Base-by-base conservation (phyloP, 2,113 vertebrate species). In the Microcebus tavaratra region DNA sequence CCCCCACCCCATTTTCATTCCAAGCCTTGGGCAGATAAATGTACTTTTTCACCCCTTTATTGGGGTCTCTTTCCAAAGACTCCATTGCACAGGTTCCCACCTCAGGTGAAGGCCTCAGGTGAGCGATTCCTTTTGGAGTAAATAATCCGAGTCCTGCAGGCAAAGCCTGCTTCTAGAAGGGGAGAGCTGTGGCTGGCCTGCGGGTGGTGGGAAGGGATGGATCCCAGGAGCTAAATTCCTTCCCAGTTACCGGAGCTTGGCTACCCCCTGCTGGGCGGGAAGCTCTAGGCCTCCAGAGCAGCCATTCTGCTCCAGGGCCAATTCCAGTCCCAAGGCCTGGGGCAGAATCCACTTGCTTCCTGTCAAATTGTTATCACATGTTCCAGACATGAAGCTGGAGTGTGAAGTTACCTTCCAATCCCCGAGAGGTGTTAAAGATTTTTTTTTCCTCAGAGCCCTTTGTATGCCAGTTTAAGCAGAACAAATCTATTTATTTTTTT, bases 191-290 rank as follows among this genome's bases (percentile, higher is more conserved):
- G 0, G 53, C 53, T n/a, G 10, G 39, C 95, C 55, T 85, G 21
- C 92, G 14, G 89, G n/a, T 45, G 17, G 79, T 17, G 20, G 45
- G 17, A 36, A 84, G 93, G 2, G 86, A 91, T 85, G 95, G n/a
- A 96, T 95, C 78, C 91, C 36, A 55, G 45, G 67, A 94, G 95
- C 21, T 84, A 94, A 97, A 91, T 34, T 79, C 92, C 75, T 92
- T 96, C 96, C 95, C 96, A 94, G 98, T 99, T 99, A 84, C 98
- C 98, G 98, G 99, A 98, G 98, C 99, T 99, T 98, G 99, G 99
- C 99, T 99, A 99, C 99, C 99, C 99, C 99, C 99, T 99, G 99
- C 99, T 99, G 99, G 99, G 98, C 98, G 98, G 96, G 97, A 73
- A 97, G 78, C 96, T 97, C 95, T 90, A 5, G 94, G 88, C 89